These are phyloP conservation scores for Dicentrarchus labrax DNA, from an alignment of 2,113 vertebrate species.

Conservation along the genomic window DNA sequence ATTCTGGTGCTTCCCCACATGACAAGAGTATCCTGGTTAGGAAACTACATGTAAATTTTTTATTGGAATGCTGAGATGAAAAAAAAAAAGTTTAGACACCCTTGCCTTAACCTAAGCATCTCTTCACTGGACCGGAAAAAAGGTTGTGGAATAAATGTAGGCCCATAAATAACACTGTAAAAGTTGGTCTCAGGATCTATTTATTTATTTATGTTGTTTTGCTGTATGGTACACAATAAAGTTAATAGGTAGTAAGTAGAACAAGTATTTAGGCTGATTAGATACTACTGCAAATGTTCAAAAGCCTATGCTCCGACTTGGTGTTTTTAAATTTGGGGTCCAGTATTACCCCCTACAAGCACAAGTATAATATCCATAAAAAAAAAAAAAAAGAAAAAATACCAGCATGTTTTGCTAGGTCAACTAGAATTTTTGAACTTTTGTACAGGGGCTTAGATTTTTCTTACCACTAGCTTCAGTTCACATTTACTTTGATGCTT, in stretches of 20 bases:
- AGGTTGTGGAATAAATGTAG: neutral
- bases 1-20: slow-evolving; percentile 55
- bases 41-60: slow-evolving; percentile 57
- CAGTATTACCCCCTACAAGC: too few relatives aligned
- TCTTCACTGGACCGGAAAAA: slow-evolving; percentile 4
- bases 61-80: slow-evolving; percentile 39
- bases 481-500: neutral
- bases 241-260: neutral
- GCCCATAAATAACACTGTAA: neutral
- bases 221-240: neutral
- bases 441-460: neutral
- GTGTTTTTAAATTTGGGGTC: neutral
- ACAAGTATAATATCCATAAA: neutral
- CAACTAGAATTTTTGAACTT: too few relatives aligned
- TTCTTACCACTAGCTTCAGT: neutral
- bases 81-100: slow-evolving; percentile 20
- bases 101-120: slow-evolving; percentile 18
- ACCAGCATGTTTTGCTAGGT: neutral
- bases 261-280: neutral
- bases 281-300: neutral
- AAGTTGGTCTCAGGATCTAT: neutral
- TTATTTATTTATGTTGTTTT: slow-evolving; percentile 4
- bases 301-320: neutral
- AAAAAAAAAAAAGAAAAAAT: neutral
- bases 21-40: slow-evolving; percentile 47